These are phyloP conservation scores for Hylaeus anthracinus DNA, from an alignment of 1,140 invertebrate genomes.

Conservation along the genomic window DNA sequence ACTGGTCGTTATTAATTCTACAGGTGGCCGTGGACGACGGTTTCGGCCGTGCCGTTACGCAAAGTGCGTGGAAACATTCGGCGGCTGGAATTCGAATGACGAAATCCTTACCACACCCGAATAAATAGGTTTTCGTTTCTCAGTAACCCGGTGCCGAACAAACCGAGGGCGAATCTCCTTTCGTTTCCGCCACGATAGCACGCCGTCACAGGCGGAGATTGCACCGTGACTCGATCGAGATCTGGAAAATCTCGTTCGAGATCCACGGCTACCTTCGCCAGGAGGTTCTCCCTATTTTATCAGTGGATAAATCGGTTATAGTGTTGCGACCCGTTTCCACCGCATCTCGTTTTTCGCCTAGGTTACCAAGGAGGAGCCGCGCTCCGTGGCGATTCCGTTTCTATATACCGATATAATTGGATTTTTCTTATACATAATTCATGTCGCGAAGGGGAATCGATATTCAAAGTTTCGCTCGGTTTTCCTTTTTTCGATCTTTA, in stretches of 20 bases:
- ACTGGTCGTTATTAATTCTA: conserved; percentile 64
- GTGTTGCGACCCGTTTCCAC: not conserved
- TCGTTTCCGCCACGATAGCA: not conserved
- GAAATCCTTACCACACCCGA: too few species aligned
- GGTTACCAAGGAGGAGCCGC: not conserved
- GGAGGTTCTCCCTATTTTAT: not conserved
- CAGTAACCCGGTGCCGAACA: not conserved
- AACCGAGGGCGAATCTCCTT: not conserved
- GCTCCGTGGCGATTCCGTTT: not conserved
- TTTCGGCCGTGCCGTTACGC: conserved; percentile 14
- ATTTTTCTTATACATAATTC: conserved; percentile 30
- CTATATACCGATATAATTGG: conserved; percentile 8
- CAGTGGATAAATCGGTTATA: not conserved
- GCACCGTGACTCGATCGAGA: not conserved
- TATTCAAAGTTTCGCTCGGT: not conserved
- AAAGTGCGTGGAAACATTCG: conserved; percentile 28
- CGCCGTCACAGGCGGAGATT: conserved; percentile 4
- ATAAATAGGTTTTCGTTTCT: not conserved
- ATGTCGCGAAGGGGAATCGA: not conserved
- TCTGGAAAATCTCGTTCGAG: not conserved
- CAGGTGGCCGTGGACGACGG: conserved; percentile 56
- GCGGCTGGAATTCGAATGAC: not conserved
- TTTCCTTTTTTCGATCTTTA: too few species aligned
- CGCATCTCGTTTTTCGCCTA: not conserved
- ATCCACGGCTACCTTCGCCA: not conserved